A percentile compares a stretch with the other conserved stretches of the same genome.
Evolutionary conservation across 2,797 vertebrate genomes (phyloP).

Genomic region (Pseudopleuronectes americanus): DNA sequence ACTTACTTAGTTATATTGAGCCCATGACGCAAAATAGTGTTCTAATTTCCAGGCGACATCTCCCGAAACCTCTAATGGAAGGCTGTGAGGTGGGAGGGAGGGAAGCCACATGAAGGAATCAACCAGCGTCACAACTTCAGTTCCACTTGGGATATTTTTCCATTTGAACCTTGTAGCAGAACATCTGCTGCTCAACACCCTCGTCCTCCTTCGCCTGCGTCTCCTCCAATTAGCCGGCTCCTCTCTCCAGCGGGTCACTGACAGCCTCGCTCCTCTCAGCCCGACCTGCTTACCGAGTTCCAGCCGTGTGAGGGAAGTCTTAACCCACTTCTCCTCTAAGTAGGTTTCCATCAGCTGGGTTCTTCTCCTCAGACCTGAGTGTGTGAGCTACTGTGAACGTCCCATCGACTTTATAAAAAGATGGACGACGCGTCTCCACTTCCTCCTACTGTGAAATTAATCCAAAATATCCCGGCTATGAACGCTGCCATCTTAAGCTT

Average conservation of each 20-base stretch:
- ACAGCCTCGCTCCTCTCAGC: constrained; percentile 28
- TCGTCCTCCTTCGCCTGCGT: constrained; percentile 41
- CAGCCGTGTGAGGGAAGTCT: constrained; percentile 14
- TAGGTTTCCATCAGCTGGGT: background rate
- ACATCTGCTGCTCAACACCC: constrained; percentile 74
- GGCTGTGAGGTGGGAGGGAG: constrained; percentile 61
- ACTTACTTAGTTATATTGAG: constrained; percentile 60
- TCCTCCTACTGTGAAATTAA: too few species aligned
- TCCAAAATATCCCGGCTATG: too few species aligned
- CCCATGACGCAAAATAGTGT: constrained; percentile 66
- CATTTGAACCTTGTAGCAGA: constrained; percentile 62
- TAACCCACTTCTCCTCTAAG: constrained; percentile 23
- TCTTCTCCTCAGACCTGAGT: too few species aligned
- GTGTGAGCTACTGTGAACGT: too few species aligned
- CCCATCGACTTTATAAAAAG: too few species aligned
- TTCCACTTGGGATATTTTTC: constrained; percentile 69
- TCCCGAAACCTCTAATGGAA: constrained; percentile 67
- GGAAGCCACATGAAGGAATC: constrained; percentile 75
- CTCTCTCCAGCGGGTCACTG: constrained; percentile 7
- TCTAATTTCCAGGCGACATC: constrained; percentile 71
- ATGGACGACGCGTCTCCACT: too few species aligned
- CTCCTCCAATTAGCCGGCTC: constrained; percentile 58
- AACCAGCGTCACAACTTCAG: constrained; percentile 66
- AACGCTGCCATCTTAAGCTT: too few species aligned
- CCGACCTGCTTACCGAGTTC: constrained; percentile 32